Percentiles rank a stretch among this genome's conserved stretches.
Evolutionary conservation across 2,888 invertebrate species (phyloP).

Genomic region (Mythimna lalbum): DNA sequence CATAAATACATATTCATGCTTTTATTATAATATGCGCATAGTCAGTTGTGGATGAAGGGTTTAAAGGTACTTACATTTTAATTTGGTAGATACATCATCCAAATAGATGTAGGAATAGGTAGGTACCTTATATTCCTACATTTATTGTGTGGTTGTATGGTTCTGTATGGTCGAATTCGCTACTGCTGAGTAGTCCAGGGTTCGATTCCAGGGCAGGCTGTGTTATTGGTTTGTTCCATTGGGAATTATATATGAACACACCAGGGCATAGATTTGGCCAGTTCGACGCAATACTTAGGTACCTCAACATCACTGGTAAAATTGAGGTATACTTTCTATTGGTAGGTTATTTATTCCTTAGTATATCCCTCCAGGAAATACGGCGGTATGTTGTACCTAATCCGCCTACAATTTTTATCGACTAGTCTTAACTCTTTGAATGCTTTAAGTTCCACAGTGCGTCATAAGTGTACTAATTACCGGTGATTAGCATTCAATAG

Average conservation of each 20-base stretch:
- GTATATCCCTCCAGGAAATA: too few relatives aligned
- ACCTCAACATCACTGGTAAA: background rate
- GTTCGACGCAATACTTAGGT: background rate
- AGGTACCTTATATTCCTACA: too few relatives aligned
- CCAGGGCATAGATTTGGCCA: background rate
- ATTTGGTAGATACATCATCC: background rate
- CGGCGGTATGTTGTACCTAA: too few relatives aligned
- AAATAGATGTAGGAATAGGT: background rate
- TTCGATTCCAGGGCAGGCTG: background rate
- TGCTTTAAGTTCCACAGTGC: too few relatives aligned
- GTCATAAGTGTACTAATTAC: too few relatives aligned
- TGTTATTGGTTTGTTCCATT: background rate
- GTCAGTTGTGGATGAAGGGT: background rate
- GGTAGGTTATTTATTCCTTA: too few relatives aligned
- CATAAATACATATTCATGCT: slow-evolving; percentile 7
- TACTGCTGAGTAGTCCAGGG: background rate
- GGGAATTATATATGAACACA: background rate
- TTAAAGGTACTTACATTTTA: background rate
- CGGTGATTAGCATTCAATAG: too few relatives aligned
- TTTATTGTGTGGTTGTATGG: too few relatives aligned
- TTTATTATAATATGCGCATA: background rate
- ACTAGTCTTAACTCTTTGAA: too few relatives aligned
- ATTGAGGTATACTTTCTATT: background rate
- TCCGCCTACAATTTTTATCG: too few relatives aligned
- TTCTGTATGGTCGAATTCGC: background rate